Conservation (phyloP, 2,888 invertebrate species). For the Drosophila fungiperda region DNA sequence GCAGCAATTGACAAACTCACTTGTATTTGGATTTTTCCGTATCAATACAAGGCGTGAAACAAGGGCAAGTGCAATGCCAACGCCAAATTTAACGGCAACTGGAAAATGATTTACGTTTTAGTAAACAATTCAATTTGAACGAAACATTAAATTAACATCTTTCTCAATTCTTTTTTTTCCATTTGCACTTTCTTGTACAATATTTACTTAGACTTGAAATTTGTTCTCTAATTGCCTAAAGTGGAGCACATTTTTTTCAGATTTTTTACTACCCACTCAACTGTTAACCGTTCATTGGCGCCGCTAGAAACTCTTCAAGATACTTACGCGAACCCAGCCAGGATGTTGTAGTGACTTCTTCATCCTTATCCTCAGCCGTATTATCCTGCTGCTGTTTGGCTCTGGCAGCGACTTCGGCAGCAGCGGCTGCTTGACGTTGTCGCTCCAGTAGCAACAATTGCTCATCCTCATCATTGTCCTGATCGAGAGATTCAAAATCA, state of each 20-base stretch:
- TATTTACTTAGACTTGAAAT: conserved; percentile 22
- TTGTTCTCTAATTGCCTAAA: conserved; percentile 18
- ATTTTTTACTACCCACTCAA: conserved; percentile 10
- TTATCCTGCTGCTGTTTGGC: conserved; percentile 24
- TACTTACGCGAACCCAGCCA: conserved; percentile 83
- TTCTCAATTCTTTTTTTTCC: neutral
- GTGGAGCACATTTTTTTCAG: conserved; percentile 47
- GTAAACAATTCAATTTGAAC: conserved; percentile 44
- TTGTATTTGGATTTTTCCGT: conserved; percentile 88
- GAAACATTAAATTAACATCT: conserved; percentile 33
- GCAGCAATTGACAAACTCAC: conserved; percentile 81
- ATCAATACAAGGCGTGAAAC: conserved; percentile 94
- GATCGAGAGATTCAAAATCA: conserved; percentile 83
- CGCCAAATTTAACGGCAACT: conserved; percentile 94
- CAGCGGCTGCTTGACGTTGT: conserved; percentile 72
- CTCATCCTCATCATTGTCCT: conserved; percentile 83
- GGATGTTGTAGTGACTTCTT: conserved; percentile 68
- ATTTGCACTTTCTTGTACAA: conserved; percentile 84
- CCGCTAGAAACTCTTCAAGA: neutral
- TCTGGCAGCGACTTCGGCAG: conserved; percentile 18
- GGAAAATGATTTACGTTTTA: conserved; percentile 87
- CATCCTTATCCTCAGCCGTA: conserved; percentile 46
- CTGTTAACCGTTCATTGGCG: conserved; percentile 49
- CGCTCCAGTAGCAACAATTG: conserved; percentile 77
- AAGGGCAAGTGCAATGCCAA: conserved; percentile 93